These are phyloP conservation scores for Magallana ariakensis DNA, from an alignment of 1,140 invertebrate species.

Conservation along the genomic window DNA sequence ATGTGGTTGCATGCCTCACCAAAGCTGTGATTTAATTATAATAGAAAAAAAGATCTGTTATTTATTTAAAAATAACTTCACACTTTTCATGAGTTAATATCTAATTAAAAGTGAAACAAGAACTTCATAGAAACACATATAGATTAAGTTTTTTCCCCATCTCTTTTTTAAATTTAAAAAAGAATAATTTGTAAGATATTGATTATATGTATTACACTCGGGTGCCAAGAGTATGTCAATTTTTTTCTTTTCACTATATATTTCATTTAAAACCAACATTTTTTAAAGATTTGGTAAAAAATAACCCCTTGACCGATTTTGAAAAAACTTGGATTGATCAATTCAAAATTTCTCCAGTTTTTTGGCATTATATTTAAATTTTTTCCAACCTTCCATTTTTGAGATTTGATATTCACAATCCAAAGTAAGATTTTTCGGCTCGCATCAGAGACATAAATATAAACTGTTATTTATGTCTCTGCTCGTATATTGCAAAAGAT, in stretches of 20 bases:
- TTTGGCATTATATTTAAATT: neutral
- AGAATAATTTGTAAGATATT: no score
- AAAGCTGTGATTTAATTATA: no score
- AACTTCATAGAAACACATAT: conserved; percentile 36
- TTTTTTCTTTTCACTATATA: no score
- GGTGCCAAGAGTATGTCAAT: no score
- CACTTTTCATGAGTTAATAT: neutral
- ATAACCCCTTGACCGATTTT: neutral
- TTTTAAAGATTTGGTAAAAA: neutral
- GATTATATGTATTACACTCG: no score
- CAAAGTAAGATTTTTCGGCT: no score
- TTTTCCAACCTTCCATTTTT: no score
- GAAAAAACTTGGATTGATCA: neutral
- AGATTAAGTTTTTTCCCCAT: neutral
- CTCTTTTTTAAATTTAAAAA: no score
- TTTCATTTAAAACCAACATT: neutral
- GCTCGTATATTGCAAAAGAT: neutral
- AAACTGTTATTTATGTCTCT: no score
- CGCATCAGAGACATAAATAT: no score
- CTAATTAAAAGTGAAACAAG: conserved; percentile 35
- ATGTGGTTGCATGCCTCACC: no score
- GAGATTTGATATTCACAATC: no score
- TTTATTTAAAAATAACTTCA: neutral
- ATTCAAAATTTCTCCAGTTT: neutral
- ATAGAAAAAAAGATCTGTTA: neutral